Base-by-base conservation (phyloP, 2,888 invertebrate genomes). In the Tupiocoris notatus region DNA sequence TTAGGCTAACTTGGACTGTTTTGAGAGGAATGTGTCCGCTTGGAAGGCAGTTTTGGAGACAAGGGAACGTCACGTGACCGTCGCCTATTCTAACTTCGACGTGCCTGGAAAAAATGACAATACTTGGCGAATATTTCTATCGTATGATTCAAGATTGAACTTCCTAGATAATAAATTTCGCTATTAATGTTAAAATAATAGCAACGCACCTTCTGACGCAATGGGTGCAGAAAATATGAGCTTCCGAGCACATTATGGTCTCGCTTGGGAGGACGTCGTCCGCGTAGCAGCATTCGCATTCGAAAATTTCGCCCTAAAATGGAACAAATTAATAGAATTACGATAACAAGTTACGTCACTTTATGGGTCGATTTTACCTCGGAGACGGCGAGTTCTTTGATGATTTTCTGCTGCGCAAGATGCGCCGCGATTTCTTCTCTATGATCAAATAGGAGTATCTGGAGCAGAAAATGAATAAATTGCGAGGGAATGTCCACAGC, bases 201-300 rank as follows among this genome's bases (percentile, higher is more conserved):
- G n/a, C n/a, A n/a, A 6, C 79, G 78, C 79, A 83, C 83, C 80
- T 82, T 76, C 80, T 80, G 1, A 87, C 82, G 79, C 87, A 87
- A 1, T 79, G 77, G 66, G 81, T 82, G 79, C 87, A 87, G 81
- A 86, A 87, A 16, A 82, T 78, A 79, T 87, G 87, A 0, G 84
- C 85, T 17, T 81, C 82, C 3, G 81, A 56, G 20, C 78, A 78
- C 24, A 62, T 67, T 7, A 75, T 57, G 12, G 67, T 63, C 20
- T 76, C 75, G 16, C 71, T 62, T n/a, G 66, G 39, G 12, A 77
- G 62, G 2, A 77, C 22, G 17, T 78, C 78, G 56, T 76, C 77
- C 9, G 67, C 17, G 56, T 65, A 78, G 62, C 78, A 78, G 21
- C 78, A 78, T 21, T 76, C 77, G 59, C 78, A 78, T 18, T 65